Base-by-base conservation (phyloP, 2,113 vertebrate genomes). In the Chloroceryle aenea region DNA sequence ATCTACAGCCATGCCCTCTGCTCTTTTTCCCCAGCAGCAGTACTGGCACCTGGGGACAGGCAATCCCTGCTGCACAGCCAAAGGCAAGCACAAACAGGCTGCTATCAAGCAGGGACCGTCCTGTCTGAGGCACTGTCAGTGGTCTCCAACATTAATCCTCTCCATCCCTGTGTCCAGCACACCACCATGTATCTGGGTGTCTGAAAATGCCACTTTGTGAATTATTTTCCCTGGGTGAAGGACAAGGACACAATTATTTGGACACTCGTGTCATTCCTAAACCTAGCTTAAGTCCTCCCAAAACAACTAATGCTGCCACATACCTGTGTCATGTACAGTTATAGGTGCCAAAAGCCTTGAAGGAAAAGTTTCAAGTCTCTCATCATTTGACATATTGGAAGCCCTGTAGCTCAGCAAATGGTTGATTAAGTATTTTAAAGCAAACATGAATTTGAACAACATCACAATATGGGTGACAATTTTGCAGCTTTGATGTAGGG, bases 391-490 rank as follows among this genome's bases (percentile, higher is more conserved):
- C 61, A 58, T 36, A 47, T 81, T 21, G 15, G 82, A 61, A 97
- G 90, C 30, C 86, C 82, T 77, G 80, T 61, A 95, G 87, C 52
- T 89, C 87, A 87, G 95, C 90, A 97, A 98, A 96, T 8, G 66
- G 93, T 15, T 94, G 93, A 97, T 98, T 96, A 97, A 95, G 96
- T 93, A 93, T 64, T 97, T 90, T 84, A 97, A 97, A 97, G 96
- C 92, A 96, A 97, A 97, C 96, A 96, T 12, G 96, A 97, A 94
- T 50, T 14, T 27, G 92, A 98, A 97, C 96, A 96, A 97, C 96
- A 97, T 96, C 96, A 91, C 67, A 43, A 91, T 48, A 95, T 16
- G n/a, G 87, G 95, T 95, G 96, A 96, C 93, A 93, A 96, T 78
- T 85, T 73, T 36, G 45, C 58, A 61, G 86, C 97, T 98, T 96